These are phyloP conservation scores for Paedocypris micromegethes DNA, from an alignment of 2,797 vertebrate genomes.

Conservation along the genomic window DNA sequence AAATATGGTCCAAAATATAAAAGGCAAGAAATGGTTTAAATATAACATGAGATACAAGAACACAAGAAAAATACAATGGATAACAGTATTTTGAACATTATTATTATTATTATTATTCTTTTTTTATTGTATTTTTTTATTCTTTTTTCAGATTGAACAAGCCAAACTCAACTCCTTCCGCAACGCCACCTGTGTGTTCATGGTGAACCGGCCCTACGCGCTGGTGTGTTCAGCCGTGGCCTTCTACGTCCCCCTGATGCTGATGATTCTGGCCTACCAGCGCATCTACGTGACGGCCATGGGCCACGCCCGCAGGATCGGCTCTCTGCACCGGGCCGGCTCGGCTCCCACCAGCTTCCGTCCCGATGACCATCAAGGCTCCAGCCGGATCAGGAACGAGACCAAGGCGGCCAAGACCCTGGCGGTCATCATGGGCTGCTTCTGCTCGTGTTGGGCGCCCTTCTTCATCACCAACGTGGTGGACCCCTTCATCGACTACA, in stretches of 20 bases:
- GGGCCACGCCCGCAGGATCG: slow-evolving; percentile 73
- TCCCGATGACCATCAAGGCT: slow-evolving; percentile 47
- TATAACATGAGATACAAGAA: too few species aligned
- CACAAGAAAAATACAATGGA: too few species aligned
- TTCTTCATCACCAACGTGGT: slow-evolving; percentile 78
- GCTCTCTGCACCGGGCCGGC: slow-evolving; percentile 70
- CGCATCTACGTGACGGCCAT: slow-evolving; percentile 77
- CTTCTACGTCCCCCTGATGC: slow-evolving; percentile 72
- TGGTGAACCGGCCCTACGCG: slow-evolving; percentile 75
- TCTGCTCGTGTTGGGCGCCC: slow-evolving; percentile 76
- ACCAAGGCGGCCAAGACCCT: slow-evolving; percentile 77
- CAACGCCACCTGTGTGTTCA: slow-evolving; percentile 74
- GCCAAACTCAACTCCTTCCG: slow-evolving; percentile 44
- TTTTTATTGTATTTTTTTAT: not conserved
- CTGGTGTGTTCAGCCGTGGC: slow-evolving; percentile 75
- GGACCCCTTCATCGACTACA: slow-evolving; percentile 76
- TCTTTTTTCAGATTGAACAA: slow-evolving; percentile 62
- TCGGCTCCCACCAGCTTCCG: slow-evolving; percentile 59
- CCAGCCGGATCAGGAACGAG: slow-evolving; percentile 71
- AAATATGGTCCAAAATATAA: too few species aligned
- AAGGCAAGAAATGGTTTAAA: too few species aligned
- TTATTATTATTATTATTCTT: slow-evolving; percentile 1
- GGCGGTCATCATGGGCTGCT: slow-evolving; percentile 77
- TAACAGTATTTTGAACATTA: not conserved
- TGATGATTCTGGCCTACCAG: slow-evolving; percentile 77